Evolutionary conservation across 2,888 invertebrate genomes (phyloP), one percentile per base, ranked within the genome.

Genomic region (Eucera pruinosa): DNA sequence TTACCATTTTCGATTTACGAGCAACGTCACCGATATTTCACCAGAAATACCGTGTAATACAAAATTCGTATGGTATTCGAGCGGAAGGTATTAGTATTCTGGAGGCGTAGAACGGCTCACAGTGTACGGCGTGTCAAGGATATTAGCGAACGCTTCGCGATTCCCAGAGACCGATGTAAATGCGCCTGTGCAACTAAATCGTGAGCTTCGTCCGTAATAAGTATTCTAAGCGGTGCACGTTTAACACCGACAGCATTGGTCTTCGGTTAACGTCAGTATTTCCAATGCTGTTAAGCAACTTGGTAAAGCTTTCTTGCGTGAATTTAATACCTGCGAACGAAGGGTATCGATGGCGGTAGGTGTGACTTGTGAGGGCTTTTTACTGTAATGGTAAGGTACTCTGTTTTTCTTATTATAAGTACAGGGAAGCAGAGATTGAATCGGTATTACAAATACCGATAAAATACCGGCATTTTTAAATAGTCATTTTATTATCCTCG

Each of bases 1-100:
- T 83, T 83, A 83, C 73, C 69, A 77, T 72, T 83, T 71, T 64
- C 79, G 79, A 83, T 83, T 83, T 83, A 83, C 73, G 66, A 55
- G 55, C 66, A 45, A 50, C 68, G 79, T 81, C 65, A 30, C 68
- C 76, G 83, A 81, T 84, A 81, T 74, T 79, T 83, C 76, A 78
- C 64, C 54, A 52, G 81, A 60, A 72, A 70, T 60, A 69, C 61
- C 54, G 43, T 62, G 70, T 74, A 66, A 83, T 75, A 72, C 70
- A 78, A 83, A 83, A 78, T 83, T 75, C 75, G 60, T 33, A 52
- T 48, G 54, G 61, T 50, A 78, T 75, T 78, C 69, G 50, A 36
- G 57, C 43, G 5, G 58, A 20, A 20, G 66, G 58, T 76, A 72
- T 70, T 83, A 81, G 72, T 81, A 81, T 81, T 81, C 68, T 50